phyloP scores from a whole-genome alignment of 37 sponge, comb jelly and placozoan species.

The Ianthella basta region DNA sequence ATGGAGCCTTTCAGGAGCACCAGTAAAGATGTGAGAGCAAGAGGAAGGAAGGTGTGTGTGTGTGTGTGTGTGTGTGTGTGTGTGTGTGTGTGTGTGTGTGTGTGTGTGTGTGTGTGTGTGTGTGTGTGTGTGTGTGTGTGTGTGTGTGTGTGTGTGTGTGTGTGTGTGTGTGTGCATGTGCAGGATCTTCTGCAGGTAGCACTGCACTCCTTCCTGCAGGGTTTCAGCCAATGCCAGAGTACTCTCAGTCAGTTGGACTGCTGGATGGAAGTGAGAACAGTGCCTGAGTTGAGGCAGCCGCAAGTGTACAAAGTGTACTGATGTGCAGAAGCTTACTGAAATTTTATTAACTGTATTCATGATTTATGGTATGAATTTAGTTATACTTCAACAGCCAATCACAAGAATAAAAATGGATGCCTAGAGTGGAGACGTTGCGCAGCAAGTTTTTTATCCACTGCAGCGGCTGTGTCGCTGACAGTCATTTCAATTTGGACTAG shows the following conservation, averaged over 20 bases:
- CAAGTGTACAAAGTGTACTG: constrained; percentile 27
- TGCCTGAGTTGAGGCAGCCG: neutral
- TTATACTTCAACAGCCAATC: too few species aligned
- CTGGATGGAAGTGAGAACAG: constrained; percentile 36
- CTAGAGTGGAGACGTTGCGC: too few species aligned
- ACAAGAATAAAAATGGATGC: too few species aligned
- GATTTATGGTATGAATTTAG: too few species aligned
- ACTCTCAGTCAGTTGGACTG: constrained; percentile 42
- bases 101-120: neutral
- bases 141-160: neutral
- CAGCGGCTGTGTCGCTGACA: too few species aligned
- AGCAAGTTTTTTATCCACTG: too few species aligned
- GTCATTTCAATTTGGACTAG: too few species aligned
- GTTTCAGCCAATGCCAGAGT: constrained; percentile 37
- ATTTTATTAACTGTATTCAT: too few species aligned
- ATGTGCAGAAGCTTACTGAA: neutral
- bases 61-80: neutral
- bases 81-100: neutral
- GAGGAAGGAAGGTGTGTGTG: neutral
- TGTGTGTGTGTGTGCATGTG: too few species aligned
- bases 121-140: neutral
- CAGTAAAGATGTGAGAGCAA: constrained; percentile 1
- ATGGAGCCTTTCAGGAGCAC: neutral
- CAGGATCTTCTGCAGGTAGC: too few species aligned
- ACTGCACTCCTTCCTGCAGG: constrained; percentile 23